A percentile compares a stretch with the other conserved stretches of the same genome.
phyloP scores from a whole-genome alignment of 2,113 vertebrate genomes.

The Oriolus oriolus region DNA sequence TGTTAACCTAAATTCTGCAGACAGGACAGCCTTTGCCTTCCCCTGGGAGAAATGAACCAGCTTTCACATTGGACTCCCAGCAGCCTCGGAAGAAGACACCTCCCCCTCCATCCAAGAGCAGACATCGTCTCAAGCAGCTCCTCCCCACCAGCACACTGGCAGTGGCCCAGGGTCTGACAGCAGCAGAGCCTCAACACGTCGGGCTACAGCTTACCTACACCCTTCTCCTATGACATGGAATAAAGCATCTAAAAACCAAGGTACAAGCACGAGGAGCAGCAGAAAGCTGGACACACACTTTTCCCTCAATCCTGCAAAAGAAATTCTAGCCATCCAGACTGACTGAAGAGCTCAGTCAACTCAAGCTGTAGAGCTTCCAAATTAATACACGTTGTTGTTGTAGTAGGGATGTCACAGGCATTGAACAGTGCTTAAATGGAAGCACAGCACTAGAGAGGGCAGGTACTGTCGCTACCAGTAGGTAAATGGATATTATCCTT shows the following conservation, averaged over 20 bases:
- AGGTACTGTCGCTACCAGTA: not conserved
- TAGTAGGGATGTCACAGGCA: rapidly evolving
- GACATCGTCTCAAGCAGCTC: not conserved
- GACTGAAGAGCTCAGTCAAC: not conserved
- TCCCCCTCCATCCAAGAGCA: not conserved
- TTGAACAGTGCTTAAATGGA: not conserved
- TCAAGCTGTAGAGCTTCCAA: not conserved
- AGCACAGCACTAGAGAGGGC: not conserved
- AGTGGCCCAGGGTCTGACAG: not conserved
- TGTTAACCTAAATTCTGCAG: not conserved
- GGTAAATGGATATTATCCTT: not conserved
- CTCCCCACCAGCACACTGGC: not conserved
- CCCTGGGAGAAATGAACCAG: not conserved
- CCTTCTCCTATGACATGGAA: not conserved
- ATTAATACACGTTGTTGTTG: not conserved
- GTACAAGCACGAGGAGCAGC: not conserved
- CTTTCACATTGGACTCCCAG: not conserved
- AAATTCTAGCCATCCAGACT: not conserved
- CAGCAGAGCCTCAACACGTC: rapidly evolving
- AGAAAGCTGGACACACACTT: not conserved
- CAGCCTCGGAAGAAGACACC: not conserved
- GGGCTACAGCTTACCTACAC: not conserved
- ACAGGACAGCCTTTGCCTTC: not conserved
- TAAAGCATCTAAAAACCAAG: not conserved
- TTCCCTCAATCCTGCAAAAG: not conserved